Percentiles rank a stretch among this genome's conserved stretches.
Evolutionary conservation across 2,888 invertebrate genomes (phyloP).

Genomic region (Cinara cedri): DNA sequence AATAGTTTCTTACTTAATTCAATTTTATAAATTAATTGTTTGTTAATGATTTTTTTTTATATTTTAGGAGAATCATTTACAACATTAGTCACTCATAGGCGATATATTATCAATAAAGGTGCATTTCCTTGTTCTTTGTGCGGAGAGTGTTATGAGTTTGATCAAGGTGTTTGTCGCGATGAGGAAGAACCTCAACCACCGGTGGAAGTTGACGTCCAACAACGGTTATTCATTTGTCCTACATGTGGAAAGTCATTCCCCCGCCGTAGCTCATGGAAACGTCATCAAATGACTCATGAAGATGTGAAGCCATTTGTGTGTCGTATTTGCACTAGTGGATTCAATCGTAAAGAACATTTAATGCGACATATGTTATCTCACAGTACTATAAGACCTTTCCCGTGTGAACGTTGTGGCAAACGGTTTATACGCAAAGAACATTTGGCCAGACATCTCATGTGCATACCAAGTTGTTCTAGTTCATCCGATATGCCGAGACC

Average conservation of each 20-base stretch:
- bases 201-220: constrained; percentile 57
- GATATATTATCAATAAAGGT: constrained; percentile 61
- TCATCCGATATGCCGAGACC: constrained; percentile 58
- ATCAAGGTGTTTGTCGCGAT: constrained; percentile 60
- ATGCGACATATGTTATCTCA: constrained; percentile 61
- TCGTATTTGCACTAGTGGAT: constrained; percentile 61
- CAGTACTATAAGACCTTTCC: constrained; percentile 60
- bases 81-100: constrained; percentile 59
- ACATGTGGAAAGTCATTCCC: constrained; percentile 61
- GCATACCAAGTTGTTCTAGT: constrained; percentile 58
- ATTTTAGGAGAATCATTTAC: constrained; percentile 38
- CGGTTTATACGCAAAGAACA: constrained; percentile 61
- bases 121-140: constrained; percentile 61
- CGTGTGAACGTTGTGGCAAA: constrained; percentile 60
- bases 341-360: constrained; percentile 61
- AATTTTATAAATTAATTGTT: background rate
- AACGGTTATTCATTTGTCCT: constrained; percentile 60
- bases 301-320: constrained; percentile 60
- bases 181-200: constrained; percentile 57
- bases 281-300: constrained; percentile 61
- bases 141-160: constrained; percentile 60
- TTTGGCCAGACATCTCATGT: constrained; percentile 60
- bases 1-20: background rate
- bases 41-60: constrained; percentile 4
- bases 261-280: constrained; percentile 60